phyloP scores from a whole-genome alignment of 2,797 vertebrate species.

The Coregonus ussuriensis region DNA sequence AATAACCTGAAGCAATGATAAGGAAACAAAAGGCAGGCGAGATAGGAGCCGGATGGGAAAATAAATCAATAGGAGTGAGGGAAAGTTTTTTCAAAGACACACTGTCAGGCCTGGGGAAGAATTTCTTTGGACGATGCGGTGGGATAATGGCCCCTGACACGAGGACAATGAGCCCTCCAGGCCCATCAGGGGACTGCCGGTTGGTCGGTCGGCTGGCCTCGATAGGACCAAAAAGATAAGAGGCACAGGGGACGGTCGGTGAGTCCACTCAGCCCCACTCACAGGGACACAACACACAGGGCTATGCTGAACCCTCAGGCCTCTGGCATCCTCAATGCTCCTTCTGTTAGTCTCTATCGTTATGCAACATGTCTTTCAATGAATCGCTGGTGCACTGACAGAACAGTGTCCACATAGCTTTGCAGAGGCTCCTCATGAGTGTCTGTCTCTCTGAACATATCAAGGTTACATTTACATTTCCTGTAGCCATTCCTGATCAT shows the following conservation, averaged over 20 bases:
- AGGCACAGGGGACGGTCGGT: neutral
- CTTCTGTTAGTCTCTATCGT: neutral
- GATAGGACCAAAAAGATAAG: neutral
- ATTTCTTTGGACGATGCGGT: neutral
- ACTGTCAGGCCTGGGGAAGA: constrained; percentile 69
- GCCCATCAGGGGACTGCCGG: constrained; percentile 68
- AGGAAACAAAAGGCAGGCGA: constrained; percentile 94
- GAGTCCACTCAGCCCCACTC: neutral
- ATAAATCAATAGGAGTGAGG: constrained; percentile 89
- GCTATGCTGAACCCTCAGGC: neutral
- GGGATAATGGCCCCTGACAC: constrained; percentile 77
- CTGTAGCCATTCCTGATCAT: neutral
- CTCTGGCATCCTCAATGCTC: constrained; percentile 1
- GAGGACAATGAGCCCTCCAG: constrained; percentile 75
- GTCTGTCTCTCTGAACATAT: neutral
- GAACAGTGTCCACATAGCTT: neutral
- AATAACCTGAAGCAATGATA: constrained; percentile 99
- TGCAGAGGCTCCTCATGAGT: neutral
- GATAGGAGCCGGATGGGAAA: constrained; percentile 89
- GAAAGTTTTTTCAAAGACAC: constrained; percentile 80
- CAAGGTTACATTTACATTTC: neutral
- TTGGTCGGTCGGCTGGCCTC: neutral
- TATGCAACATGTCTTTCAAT: constrained; percentile 1
- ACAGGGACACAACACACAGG: neutral
- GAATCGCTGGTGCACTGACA: neutral